Evolutionary conservation across 2,113 vertebrate species (phyloP), one percentile per base, ranked within the genome.

Genomic region (Ranitomeya variabilis): DNA sequence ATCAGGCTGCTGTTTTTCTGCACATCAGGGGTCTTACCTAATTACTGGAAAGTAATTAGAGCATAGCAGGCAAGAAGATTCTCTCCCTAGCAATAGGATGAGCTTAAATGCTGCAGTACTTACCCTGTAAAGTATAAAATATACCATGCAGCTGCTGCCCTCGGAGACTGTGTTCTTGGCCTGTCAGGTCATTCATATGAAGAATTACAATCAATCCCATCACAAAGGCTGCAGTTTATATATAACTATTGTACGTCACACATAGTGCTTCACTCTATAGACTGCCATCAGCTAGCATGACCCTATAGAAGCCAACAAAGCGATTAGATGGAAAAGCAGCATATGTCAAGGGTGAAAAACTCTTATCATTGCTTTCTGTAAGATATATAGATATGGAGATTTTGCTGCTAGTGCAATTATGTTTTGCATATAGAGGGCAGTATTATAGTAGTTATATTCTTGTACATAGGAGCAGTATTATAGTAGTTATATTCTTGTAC

Each of bases 1-100:
- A 77, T 77, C 57, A 45, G 57, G 71, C 60, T 18, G 67, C 67
- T 74, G 83, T 31, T 57, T 26, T 73, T 21, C 55, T 74, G 67
- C 66, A 21, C 83, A 74, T 54, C 26, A 69, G 62, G 83, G 54
- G 52, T 73, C 57, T 57, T 64, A 69, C 45, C 81, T 83, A 54
- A 83, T 83, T 67, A 83, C 11, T 69, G 81, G 45, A 13, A 54
- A 83, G 62, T 83, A 83, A 83, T 54, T 83, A 83, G 81, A 83
- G 81, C 81, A 69, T 21, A 51, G 80, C 60, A 64, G 62, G 54
- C 52, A 7, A 6, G 55, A 59, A 64, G 81, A n/a, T 54, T 26
- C 11, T 69, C 19, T 69, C 10, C 19, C 18, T 45, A 5, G 12
- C 64, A 83, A 7, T 2, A 4, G 21, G 66, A 66, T 21, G 57